A percentile compares a stretch with the other conserved stretches of the same genome.
These are phyloP conservation scores for Cyprinella venusta DNA, from an alignment of 2,797 vertebrate species.

Conservation along the genomic window DNA sequence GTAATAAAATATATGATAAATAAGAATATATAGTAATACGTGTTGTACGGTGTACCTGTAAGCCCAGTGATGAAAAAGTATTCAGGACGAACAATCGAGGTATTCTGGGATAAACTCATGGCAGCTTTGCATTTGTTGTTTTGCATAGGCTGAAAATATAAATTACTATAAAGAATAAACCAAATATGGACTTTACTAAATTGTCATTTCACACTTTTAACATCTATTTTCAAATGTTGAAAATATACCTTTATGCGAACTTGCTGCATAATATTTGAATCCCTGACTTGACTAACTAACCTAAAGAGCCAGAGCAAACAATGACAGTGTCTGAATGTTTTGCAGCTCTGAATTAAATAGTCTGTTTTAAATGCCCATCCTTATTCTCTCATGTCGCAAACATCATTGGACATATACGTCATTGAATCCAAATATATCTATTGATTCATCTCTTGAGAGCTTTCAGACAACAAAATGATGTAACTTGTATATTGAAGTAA, in stretches of 20 bases:
- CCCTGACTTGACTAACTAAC: background rate
- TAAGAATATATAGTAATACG: slow-evolving; percentile 54
- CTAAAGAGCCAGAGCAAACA: background rate
- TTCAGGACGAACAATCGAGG: slow-evolving; percentile 45
- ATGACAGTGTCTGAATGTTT: background rate
- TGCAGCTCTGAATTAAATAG: background rate
- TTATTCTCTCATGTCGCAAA: background rate
- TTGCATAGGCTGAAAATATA: slow-evolving; percentile 28
- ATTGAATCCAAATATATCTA: no score
- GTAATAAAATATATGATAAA: slow-evolving; percentile 46
- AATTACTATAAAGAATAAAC: background rate
- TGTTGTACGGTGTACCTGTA: slow-evolving; percentile 39
- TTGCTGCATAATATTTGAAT: background rate
- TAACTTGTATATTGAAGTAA: no score
- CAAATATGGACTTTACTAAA: background rate
- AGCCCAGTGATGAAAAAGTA: slow-evolving; percentile 62
- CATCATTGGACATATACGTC: no score
- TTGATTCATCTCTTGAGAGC: no score
- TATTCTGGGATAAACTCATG: slow-evolving; percentile 37
- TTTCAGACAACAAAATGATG: no score
- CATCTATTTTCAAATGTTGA: background rate
- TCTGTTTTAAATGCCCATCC: background rate
- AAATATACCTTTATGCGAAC: background rate
- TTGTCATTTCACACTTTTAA: background rate
- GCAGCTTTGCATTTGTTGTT: background rate